These are phyloP conservation scores for Cephus cinctus DNA, from an alignment of 1,140 invertebrate genomes.

Conservation along the genomic window DNA sequence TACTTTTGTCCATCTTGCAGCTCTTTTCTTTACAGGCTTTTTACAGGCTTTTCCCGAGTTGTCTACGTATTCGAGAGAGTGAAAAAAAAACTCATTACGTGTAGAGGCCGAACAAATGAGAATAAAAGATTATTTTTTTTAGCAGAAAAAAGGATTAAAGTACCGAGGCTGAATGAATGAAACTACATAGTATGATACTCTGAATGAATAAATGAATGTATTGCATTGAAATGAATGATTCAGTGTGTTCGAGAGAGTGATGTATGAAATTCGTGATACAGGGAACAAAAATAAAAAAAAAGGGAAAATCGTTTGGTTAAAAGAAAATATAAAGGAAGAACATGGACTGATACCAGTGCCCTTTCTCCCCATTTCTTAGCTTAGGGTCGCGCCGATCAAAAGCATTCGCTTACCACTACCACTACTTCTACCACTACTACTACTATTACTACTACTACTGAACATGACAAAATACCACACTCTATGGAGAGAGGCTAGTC, in stretches of 20 bases:
- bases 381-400: slow-evolving; percentile 58
- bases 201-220: no score
- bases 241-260: background rate
- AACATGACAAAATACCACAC: slow-evolving; percentile 58
- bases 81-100: slow-evolving; percentile 15
- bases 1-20: slow-evolving; percentile 48
- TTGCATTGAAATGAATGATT: background rate
- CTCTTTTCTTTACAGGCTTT: slow-evolving; percentile 55
- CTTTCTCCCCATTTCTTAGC: slow-evolving; percentile 58
- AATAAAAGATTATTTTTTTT: no score
- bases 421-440: slow-evolving; percentile 52
- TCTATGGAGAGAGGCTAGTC: slow-evolving; percentile 56
- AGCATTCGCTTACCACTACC: slow-evolving; percentile 56
- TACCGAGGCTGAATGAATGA: no score
- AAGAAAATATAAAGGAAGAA: slow-evolving; percentile 37
- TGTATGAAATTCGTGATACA: background rate
- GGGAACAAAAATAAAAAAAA: slow-evolving; percentile 17
- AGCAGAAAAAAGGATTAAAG: no score
- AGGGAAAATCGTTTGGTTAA: slow-evolving; percentile 28
- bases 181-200: no score
- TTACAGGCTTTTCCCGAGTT: slow-evolving; percentile 36
- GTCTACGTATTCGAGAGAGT: slow-evolving; percentile 10
- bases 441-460: slow-evolving; percentile 56
- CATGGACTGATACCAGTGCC: slow-evolving; percentile 55
- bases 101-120: no score